These are phyloP conservation scores for Anguilla rostrata DNA, from an alignment of 2,113 vertebrate genomes.

Conservation along the genomic window DNA sequence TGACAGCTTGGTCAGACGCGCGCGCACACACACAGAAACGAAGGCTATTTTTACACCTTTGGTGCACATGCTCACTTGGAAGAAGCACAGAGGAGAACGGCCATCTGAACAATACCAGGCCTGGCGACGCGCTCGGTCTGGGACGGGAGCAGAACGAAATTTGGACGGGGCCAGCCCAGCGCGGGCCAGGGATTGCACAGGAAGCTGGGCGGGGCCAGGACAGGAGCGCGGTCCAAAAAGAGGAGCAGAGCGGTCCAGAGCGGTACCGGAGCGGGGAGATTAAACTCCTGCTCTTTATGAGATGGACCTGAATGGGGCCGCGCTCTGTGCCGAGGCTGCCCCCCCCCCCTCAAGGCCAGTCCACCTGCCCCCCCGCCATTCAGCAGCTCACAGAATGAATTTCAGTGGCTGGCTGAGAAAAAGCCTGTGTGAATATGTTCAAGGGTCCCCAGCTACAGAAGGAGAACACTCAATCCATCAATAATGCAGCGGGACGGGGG, in stretches of 20 bases:
- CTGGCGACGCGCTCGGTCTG: constrained; percentile 69
- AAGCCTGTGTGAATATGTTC: no score
- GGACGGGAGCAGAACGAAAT: constrained; percentile 69
- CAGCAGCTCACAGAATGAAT: no score
- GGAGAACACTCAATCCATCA: no score
- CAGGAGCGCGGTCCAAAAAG: constrained; percentile 73
- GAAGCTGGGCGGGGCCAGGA: constrained; percentile 76
- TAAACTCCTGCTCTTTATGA: constrained; percentile 78
- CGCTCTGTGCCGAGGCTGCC: constrained; percentile 50
- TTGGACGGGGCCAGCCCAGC: constrained; percentile 65
- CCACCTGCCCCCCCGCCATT: no score
- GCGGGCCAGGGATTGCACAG: constrained; percentile 66
- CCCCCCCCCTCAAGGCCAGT: neutral
- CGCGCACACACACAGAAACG: constrained; percentile 27
- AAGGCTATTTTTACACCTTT: constrained; percentile 62
- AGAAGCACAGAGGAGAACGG: constrained; percentile 62
- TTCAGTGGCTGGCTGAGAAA: no score
- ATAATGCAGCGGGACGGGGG: no score
- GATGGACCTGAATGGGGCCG: constrained; percentile 67
- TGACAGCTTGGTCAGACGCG: no score
- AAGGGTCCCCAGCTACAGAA: no score
- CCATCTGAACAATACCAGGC: constrained; percentile 69
- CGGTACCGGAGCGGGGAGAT: constrained; percentile 76
- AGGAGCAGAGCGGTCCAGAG: constrained; percentile 79
- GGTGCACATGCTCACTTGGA: constrained; percentile 62